Evolutionary conservation across 2,888 invertebrate genomes (phyloP).

Genomic region (Lasioglossum villosulum): DNA sequence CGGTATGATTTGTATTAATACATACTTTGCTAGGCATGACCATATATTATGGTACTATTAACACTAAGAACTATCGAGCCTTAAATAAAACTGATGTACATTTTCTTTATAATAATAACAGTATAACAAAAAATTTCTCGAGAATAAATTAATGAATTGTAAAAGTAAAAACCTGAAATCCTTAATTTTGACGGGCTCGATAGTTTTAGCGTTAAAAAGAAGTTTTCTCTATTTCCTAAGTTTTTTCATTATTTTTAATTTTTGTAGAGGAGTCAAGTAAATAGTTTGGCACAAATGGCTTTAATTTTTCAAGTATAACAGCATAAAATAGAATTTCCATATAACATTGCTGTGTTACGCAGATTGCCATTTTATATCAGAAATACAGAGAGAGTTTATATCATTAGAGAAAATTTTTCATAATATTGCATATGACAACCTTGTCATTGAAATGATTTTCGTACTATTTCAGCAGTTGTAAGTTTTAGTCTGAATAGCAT

Average conservation of each 20-base stretch:
- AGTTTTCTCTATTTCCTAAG: background rate
- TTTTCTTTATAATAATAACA: background rate
- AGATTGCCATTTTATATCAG: constrained; percentile 21
- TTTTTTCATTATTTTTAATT: constrained; percentile 12
- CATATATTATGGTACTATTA: constrained; percentile 35
- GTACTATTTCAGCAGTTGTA: constrained; percentile 19
- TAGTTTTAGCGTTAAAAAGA: constrained; percentile 3
- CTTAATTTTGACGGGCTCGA: background rate
- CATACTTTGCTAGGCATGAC: constrained; percentile 21
- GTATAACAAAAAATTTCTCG: background rate
- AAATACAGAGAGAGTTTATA: constrained; percentile 4
- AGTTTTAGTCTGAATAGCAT: constrained; percentile 7
- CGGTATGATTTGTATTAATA: constrained; percentile 21
- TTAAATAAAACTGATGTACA: background rate
- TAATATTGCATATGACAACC: background rate
- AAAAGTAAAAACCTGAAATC: background rate
- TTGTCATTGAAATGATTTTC: constrained; percentile 20
- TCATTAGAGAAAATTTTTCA: constrained; percentile 17
- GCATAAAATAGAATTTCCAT: constrained; percentile 33
- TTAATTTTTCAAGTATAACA: constrained; percentile 28
- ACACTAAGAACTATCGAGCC: background rate
- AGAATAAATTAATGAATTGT: background rate
- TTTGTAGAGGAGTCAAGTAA: constrained; percentile 26
- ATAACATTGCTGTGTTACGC: constrained; percentile 13
- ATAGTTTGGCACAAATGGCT: constrained; percentile 53